phyloP scores from a whole-genome alignment of 2,113 vertebrate genomes.

The Solenodon paradoxus region DNA sequence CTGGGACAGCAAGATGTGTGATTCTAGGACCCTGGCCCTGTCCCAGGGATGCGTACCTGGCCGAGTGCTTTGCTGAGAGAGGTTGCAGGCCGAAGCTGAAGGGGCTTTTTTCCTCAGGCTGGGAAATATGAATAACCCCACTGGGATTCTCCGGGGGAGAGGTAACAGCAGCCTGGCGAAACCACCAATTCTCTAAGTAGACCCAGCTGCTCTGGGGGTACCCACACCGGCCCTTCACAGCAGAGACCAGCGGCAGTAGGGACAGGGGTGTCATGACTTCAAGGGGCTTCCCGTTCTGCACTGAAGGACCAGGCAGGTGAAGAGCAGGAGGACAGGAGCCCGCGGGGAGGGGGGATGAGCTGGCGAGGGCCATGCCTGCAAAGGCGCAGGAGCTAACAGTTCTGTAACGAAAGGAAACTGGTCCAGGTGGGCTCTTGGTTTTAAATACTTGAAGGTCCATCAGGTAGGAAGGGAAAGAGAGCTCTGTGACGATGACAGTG shows the following conservation, averaged over 20 bases:
- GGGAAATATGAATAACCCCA: neutral
- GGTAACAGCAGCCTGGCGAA: neutral
- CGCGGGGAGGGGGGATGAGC: neutral
- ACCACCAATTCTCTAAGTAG: neutral
- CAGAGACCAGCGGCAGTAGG: neutral
- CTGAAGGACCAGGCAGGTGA: neutral
- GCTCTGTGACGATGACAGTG: neutral
- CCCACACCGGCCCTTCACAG: neutral
- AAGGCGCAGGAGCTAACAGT: neutral
- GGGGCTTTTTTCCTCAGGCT: neutral
- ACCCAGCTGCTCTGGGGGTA: neutral
- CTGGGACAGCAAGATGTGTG: neutral
- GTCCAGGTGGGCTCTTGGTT: neutral
- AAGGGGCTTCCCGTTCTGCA: neutral
- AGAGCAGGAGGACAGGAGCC: neutral
- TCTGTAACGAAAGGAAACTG: neutral
- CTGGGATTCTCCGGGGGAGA: neutral
- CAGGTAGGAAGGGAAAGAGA: neutral
- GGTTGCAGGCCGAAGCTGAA: neutral
- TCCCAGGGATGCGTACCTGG: too few species aligned
- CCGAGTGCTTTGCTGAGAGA: neutral
- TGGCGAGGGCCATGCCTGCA: neutral
- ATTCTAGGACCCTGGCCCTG: neutral
- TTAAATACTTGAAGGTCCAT: neutral
- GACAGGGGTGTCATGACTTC: neutral